Base-by-base conservation (phyloP, 2,797 vertebrate genomes). In the Labeo calbasu region DNA sequence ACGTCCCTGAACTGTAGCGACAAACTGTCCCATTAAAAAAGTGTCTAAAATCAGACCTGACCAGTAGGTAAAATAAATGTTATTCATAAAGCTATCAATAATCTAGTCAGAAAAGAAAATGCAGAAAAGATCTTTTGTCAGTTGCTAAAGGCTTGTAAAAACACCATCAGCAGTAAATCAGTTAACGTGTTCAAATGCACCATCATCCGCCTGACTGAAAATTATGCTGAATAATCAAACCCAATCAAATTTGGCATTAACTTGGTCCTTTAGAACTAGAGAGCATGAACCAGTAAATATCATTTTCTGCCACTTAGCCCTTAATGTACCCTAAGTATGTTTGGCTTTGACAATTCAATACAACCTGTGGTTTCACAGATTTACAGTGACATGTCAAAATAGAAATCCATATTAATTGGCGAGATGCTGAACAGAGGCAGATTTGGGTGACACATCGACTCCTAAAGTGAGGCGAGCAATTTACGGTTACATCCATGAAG, bases 261-360 rank as follows among this genome's bases (percentile, higher is more conserved):
- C 43, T 25, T 65, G 13, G 63, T 75, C 57, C 85, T 78, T 78
- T 66, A 84, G 28, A 53, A 81, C 77, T 51, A 69, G 73, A 86
- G 80, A 77, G 75, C 78, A 70, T 59, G 5, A 72, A 75, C 83
- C 80, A 81, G 71, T 84, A 75, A 81, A 83, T 85, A 83, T 87
- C 57, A 75, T 85, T 87, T 86, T 78, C 85, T 77, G 80, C 84
- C 83, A 85, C 61, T 87, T 87, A 84, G 66, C 84, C 82, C 82
- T 79, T 87, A 88, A 89, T 84, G 75, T 82, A 84, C 53, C 57
- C 70, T 63, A 79, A 79, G 89, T 86, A 85, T 89, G 77, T 87
- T 87, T 88, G 80, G 61, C 32, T 79, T 86, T 83, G 72, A 86
- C 77, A 79, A 81, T 79, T 83, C 61, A 63, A 81, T 81, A 75